phyloP scores from a whole-genome alignment of 2,113 vertebrate species.

The Aegithalos caudatus region DNA sequence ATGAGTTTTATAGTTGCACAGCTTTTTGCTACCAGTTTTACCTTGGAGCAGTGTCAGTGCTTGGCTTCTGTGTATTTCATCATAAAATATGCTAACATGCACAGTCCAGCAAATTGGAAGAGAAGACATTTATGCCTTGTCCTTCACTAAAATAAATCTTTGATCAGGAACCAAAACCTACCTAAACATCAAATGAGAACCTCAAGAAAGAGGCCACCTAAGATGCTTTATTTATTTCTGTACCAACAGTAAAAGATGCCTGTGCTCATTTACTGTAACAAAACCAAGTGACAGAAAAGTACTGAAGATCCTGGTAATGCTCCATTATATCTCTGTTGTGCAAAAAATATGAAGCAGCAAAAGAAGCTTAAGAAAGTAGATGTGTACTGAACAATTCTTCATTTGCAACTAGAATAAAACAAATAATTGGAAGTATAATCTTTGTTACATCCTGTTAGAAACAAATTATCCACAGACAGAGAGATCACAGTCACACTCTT shows the following conservation, averaged over 20 bases:
- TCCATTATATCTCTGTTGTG: background rate
- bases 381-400: background rate
- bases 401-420: background rate
- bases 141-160: background rate
- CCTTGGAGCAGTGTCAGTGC: background rate
- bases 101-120: background rate
- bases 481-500: background rate
- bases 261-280: background rate
- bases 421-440: background rate
- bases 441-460: background rate
- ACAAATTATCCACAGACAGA: background rate
- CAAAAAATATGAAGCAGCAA: background rate
- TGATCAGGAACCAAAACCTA: background rate
- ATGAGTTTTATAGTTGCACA: background rate
- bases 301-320: background rate
- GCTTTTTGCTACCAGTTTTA: background rate
- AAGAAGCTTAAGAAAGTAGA: background rate
- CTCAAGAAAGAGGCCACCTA: background rate
- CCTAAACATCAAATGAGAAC: background rate
- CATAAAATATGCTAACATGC: rapidly evolving
- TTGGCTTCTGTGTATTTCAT: background rate
- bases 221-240: background rate
- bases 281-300: background rate
- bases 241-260: background rate
- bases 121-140: background rate